Base-by-base conservation (phyloP, 2,888 invertebrate species). In the Luperina nickerlii region DNA sequence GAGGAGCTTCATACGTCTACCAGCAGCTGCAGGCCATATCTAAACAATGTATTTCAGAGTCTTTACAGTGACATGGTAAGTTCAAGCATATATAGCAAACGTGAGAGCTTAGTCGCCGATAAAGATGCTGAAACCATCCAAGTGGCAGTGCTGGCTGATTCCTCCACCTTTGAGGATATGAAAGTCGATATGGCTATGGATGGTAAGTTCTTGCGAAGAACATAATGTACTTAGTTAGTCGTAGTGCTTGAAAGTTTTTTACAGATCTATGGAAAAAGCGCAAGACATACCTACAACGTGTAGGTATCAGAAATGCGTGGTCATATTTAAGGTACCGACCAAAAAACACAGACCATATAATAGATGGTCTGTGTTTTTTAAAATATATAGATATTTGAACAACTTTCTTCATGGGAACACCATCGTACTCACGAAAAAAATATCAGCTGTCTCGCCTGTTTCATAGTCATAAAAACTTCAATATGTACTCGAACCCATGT, bases 131-230 rank as follows among this genome's bases (percentile, higher is more conserved):
- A 93, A 4, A 65, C 78, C 0, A 90, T 94, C 69, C 94, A 95
- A 79, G 93, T 97, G 90, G 97, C 97, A 69, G 93, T 96, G 3
- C 92, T 98, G 0, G 92, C 96, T 0, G 93, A 96, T 0, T 92
- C 94, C 62, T 97, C 97, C 86, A 94, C 93, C 51, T 95, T 97
- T 73, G 97, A 97, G 32, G 97, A 97, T 76, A 95, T 97, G 76
- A 97, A 97, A 63, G 94, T 96, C 0, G 97, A 97, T 89, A 92
- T 97, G 78, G 95, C 97, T 20, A 97, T 97, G 95, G 97, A 98
- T 84, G 97, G 97, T 97, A 93, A 92, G 15, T 42, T 42, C 2
- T 57, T 69, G 15, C 1, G 2, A 57, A 60, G 38, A 32, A 42
- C 38, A 32, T 32, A 32, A 13, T 20, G 27, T 42, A 42, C 15